phyloP scores from a whole-genome alignment of 2,888 invertebrate genomes.

The Zhuqinia jingwanae region DNA sequence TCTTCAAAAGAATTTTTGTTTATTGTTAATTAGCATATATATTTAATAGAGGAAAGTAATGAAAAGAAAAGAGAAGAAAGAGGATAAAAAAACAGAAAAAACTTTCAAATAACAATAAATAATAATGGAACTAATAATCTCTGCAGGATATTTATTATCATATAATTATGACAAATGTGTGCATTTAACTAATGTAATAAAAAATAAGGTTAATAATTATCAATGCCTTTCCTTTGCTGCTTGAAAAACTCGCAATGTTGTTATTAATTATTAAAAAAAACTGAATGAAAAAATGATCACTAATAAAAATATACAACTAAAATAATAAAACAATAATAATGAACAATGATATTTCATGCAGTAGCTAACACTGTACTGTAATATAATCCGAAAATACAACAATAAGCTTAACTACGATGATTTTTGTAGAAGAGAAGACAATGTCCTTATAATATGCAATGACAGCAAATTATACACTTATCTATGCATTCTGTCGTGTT shows the following conservation, averaged over 20 bases:
- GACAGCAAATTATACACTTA: not conserved
- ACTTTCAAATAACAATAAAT: slow-evolving; percentile 56
- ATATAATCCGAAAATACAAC: not conserved
- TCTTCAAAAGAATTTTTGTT: not conserved
- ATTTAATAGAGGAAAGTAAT: not conserved
- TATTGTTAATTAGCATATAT: not conserved
- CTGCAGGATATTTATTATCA: slow-evolving; percentile 32
- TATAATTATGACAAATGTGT: slow-evolving; percentile 35
- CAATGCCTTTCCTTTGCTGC: slow-evolving; percentile 60
- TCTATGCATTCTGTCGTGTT: not conserved
- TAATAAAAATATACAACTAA: not conserved
- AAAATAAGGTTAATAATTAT: slow-evolving; percentile 25
- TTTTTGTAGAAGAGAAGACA: slow-evolving; percentile 13
- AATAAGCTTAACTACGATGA: not conserved
- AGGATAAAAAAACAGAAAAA: slow-evolving; percentile 28
- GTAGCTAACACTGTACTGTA: not conserved
- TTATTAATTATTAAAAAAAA: slow-evolving; percentile 22
- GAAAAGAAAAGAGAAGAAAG: slow-evolving; percentile 10
- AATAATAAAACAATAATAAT: slow-evolving; percentile 9
- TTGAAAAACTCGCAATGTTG: slow-evolving; percentile 33
- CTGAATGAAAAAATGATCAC: slow-evolving; percentile 1
- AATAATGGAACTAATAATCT: slow-evolving; percentile 56
- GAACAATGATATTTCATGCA: slow-evolving; percentile 2
- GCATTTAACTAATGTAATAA: slow-evolving; percentile 24
- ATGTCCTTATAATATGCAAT: not conserved